Conservation (phyloP, 2,797 vertebrate genomes). For the Catamblyrhynchus diadema region DNA sequence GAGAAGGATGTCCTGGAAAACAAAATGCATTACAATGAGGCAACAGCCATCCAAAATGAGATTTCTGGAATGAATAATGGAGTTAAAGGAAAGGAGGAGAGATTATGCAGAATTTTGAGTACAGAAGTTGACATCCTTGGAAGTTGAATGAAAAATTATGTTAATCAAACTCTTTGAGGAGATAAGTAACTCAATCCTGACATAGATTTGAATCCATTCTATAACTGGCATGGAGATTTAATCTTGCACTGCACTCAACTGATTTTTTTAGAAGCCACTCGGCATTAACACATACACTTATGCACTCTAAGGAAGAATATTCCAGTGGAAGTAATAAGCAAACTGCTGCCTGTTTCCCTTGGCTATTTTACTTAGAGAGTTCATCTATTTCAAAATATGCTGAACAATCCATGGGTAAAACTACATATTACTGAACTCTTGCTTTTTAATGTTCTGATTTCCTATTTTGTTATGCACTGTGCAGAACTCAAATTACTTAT, state of each 20-base stretch:
- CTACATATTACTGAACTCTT: neutral
- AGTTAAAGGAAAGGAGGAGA: neutral
- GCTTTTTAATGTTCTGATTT: neutral
- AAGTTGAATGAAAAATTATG: neutral
- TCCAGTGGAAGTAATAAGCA: neutral
- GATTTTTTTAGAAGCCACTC: neutral
- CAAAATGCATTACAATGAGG: neutral
- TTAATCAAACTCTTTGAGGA: neutral
- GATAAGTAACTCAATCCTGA: neutral
- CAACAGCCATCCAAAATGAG: neutral
- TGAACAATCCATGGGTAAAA: neutral
- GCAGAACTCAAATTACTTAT: neutral
- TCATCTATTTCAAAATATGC: neutral
- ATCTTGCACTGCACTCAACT: neutral
- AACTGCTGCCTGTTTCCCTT: neutral
- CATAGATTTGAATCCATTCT: neutral
- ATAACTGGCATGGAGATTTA: neutral
- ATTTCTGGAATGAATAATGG: neutral
- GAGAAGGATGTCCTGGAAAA: neutral
- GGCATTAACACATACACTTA: fast-evolving
- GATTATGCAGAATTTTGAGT: neutral
- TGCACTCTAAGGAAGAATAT: neutral
- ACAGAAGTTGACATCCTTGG: neutral
- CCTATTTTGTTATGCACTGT: neutral
- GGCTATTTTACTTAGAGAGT: neutral